Evolutionary conservation across 2,888 invertebrate genomes (phyloP).

Genomic region (Tenthredo amoena): DNA sequence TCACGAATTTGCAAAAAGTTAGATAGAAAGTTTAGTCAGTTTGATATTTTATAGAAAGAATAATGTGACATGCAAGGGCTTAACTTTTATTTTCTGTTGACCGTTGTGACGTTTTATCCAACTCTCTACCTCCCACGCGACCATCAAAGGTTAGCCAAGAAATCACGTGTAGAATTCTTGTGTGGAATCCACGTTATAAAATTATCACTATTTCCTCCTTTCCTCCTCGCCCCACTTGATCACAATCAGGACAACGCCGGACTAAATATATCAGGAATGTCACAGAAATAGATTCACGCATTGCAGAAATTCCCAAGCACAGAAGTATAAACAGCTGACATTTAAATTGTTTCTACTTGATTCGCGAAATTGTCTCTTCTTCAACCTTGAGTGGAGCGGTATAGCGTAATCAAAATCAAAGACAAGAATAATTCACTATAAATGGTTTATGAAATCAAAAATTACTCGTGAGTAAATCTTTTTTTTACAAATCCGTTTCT

Average conservation of each 20-base stretch:
- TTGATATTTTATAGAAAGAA: neutral
- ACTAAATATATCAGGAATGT: conserved; percentile 69
- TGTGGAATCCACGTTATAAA: conserved; percentile 33
- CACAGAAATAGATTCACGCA: conserved; percentile 68
- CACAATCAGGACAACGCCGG: conserved; percentile 49
- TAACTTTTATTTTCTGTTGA: neutral
- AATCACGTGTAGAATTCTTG: conserved; percentile 28
- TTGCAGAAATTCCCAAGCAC: conserved; percentile 65
- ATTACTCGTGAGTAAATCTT: neutral
- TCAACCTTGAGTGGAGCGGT: neutral
- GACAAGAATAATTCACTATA: neutral
- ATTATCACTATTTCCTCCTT: conserved; percentile 50
- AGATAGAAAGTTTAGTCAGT: neutral
- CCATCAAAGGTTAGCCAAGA: conserved; percentile 35
- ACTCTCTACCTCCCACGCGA: conserved; percentile 17
- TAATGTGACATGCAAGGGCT: neutral
- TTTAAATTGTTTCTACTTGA: neutral
- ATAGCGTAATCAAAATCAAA: neutral
- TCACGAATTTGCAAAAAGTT: neutral
- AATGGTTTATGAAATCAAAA: neutral
- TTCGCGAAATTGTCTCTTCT: neutral
- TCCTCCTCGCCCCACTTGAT: conserved; percentile 44
- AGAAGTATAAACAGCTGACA: conserved; percentile 65
- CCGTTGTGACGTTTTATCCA: neutral
- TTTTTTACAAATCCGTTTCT: neutral